Evolutionary conservation across 2,888 invertebrate species (phyloP), one percentile per base, ranked within the genome.

Genomic region (Lathronympha strigana): DNA sequence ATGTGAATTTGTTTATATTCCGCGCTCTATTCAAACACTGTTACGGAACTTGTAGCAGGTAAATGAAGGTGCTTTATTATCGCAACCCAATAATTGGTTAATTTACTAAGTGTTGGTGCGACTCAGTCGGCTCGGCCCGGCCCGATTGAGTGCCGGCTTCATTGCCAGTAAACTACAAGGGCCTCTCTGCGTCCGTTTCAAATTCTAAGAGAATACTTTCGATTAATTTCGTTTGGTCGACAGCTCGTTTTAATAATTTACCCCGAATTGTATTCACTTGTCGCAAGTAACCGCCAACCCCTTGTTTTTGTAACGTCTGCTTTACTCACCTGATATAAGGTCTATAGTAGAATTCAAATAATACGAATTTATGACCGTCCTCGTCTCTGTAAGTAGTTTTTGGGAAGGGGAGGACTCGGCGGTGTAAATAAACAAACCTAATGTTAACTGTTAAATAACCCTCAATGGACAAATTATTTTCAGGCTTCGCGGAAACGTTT

Each of bases 201-300:
- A 85, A 84, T 85, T 83, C 82, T 76, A 79, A 81, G 76, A 74
- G 78, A 85, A 86, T 86, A 83, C 82, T 85, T 83, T 83, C 86
- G 80, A 86, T 87, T 85, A 87, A 87, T 86, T 84, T 82, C 72
- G 72, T 78, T 80, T 77, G 81, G 84, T 83, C 83, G 84, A 85
- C 83, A 81, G 81, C 79, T 79, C 79, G 81, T 81, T 85, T 87
- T 83, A 87, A 84, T 86, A 83, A 87, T 85, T 84, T 78, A 84
- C 79, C 73, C 76, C 72, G 75, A 74, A 78, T 76, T 73, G 73
- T 77, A 72, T 76, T 73, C 71, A 75, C 71, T 75, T 72, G 68
- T 55, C 70, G 66, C 70, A 68, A 68, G 69, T 76, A 78, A 81
- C 75, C 75, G 69, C 70, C 49, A 60, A 67, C 23, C 43, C 64